Evolutionary conservation across 2,888 invertebrate genomes (phyloP).

Genomic region (Platypus cylindrus): DNA sequence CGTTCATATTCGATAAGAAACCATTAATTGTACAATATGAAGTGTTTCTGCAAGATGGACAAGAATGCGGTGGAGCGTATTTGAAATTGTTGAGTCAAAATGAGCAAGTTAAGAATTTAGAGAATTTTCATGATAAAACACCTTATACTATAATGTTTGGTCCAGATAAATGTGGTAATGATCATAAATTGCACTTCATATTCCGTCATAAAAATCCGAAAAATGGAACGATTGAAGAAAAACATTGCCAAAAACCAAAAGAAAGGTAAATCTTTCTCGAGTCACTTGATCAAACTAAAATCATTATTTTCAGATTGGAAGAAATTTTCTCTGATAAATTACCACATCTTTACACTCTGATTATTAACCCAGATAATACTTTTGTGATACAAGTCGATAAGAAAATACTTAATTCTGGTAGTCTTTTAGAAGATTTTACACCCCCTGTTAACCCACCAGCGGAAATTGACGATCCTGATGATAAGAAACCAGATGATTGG

Average conservation of each 20-base stretch:
- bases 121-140: slow-evolving; percentile 86
- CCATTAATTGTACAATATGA: slow-evolving; percentile 89
- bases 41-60: slow-evolving; percentile 80
- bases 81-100: slow-evolving; percentile 76
- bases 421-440: slow-evolving; percentile 74
- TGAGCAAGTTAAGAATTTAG: slow-evolving; percentile 55
- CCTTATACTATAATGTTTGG: slow-evolving; percentile 99
- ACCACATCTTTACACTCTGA: slow-evolving; percentile 75
- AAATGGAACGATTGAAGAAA: slow-evolving; percentile 81
- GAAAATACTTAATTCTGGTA: slow-evolving; percentile 73
- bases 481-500: slow-evolving; percentile 83
- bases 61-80: slow-evolving; percentile 98
- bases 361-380: slow-evolving; percentile 65
- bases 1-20: slow-evolving; percentile 72
- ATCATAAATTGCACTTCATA: slow-evolving; percentile 85
- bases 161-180: slow-evolving; percentile 96
- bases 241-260: slow-evolving; percentile 87
- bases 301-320: slow-evolving; percentile 41
- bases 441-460: slow-evolving; percentile 92
- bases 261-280: slow-evolving; percentile 38
- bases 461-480: slow-evolving; percentile 86
- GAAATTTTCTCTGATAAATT: slow-evolving; percentile 85
- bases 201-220: slow-evolving; percentile 90
- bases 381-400: slow-evolving; percentile 75
- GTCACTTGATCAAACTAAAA: no score